Evolutionary conservation across 2,888 invertebrate genomes (phyloP).

Genomic region (Poecilus cupreus): DNA sequence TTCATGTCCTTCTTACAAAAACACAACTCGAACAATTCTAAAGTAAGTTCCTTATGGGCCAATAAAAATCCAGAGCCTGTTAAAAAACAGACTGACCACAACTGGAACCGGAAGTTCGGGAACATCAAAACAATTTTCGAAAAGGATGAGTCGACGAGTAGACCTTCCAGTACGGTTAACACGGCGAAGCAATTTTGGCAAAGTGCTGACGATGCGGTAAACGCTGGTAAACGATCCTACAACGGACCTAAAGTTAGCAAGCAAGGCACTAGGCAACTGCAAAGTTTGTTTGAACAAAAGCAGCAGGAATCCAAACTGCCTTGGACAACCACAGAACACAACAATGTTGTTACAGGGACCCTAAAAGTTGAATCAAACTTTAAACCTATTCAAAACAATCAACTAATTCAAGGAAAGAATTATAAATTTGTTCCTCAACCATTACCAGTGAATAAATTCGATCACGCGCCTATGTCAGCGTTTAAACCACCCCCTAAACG

Average conservation of each 20-base stretch:
- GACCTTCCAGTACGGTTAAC: constrained; percentile 75
- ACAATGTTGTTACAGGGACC: constrained; percentile 71
- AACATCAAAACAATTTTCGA: constrained; percentile 90
- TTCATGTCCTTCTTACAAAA: constrained; percentile 89
- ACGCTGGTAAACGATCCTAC: constrained; percentile 66
- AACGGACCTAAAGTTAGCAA: constrained; percentile 70
- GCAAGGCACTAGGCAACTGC: constrained; percentile 69
- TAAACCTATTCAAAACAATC: constrained; percentile 59
- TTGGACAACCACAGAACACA: constrained; percentile 72
- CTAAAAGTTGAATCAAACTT: constrained; percentile 70
- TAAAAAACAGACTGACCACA: constrained; percentile 70
- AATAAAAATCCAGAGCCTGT: constrained; percentile 60
- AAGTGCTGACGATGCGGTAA: constrained; percentile 74
- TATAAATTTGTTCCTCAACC: constrained; percentile 77
- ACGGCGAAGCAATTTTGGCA: constrained; percentile 80
- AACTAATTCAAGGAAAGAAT: constrained; percentile 66
- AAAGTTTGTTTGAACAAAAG: constrained; percentile 71
- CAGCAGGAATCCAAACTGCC: constrained; percentile 70
- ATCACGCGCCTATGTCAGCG: constrained; percentile 85
- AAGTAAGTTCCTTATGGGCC: constrained; percentile 66
- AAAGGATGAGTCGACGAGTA: constrained; percentile 70
- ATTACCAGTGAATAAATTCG: constrained; percentile 82
- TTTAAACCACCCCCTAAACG: constrained; percentile 78
- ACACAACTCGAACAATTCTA: constrained; percentile 76
- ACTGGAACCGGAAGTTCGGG: constrained; percentile 90